Percentiles rank a stretch among this genome's conserved stretches.
phyloP scores from a whole-genome alignment of 2,797 vertebrate genomes.

The Aselliscus stoliczkanus region DNA sequence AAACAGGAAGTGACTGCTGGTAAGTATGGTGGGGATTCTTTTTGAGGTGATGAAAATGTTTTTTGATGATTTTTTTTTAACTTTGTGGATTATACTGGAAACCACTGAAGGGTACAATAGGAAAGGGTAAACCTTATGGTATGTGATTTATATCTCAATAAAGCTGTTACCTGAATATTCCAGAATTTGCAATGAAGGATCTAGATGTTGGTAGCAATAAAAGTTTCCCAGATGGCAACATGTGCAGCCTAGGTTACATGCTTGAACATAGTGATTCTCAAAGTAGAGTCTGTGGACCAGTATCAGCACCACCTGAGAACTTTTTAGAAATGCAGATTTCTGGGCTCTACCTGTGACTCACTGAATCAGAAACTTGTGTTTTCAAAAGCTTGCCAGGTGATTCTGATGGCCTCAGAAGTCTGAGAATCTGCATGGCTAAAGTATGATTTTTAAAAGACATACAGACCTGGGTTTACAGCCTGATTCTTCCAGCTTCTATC shows the following conservation, averaged over 20 bases:
- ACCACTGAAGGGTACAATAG: background rate
- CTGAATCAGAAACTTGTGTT: background rate
- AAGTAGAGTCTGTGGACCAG: background rate
- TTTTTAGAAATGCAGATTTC: background rate
- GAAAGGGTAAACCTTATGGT: background rate
- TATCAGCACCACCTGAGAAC: background rate
- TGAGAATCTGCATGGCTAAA: background rate
- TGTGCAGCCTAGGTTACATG: rapidly evolving
- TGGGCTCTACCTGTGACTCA: background rate
- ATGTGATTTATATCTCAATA: background rate
- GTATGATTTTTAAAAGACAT: background rate
- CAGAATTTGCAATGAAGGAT: background rate
- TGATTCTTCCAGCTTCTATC: background rate
- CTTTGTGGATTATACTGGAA: background rate
- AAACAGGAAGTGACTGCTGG: background rate
- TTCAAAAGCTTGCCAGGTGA: background rate
- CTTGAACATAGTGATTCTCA: background rate
- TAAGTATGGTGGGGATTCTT: background rate
- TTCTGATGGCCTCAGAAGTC: background rate
- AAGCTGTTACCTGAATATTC: background rate
- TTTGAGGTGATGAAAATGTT: background rate
- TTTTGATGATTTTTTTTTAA: background rate
- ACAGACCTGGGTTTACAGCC: background rate
- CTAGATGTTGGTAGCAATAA: background rate
- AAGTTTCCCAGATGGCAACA: background rate